Percentiles rank a stretch among this genome's conserved stretches.
phyloP scores from a whole-genome alignment of 2,888 invertebrate genomes.

The Drosophila imparisetae region DNA sequence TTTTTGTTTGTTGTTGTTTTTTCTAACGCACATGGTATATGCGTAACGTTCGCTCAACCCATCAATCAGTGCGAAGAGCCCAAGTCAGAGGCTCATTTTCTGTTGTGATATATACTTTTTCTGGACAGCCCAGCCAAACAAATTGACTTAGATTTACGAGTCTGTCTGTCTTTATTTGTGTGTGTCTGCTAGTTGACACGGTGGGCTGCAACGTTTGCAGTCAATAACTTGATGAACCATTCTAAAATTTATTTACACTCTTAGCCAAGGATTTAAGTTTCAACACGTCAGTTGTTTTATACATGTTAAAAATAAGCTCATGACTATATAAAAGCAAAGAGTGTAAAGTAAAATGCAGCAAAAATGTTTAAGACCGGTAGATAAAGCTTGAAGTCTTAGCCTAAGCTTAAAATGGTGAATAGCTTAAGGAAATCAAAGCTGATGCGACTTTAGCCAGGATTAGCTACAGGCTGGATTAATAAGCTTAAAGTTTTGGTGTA shows the following conservation, averaged over 20 bases:
- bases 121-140: conserved; percentile 43
- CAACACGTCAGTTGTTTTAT: not conserved
- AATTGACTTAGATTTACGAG: conserved; percentile 66
- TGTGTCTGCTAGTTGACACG: conserved; percentile 30
- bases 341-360: not conserved
- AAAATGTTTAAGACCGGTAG: not conserved
- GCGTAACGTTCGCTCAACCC: conserved; percentile 62
- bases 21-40: conserved; percentile 59
- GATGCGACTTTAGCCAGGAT: not conserved
- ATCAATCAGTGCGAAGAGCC: conserved; percentile 60
- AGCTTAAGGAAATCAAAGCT: not conserved
- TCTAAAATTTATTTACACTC: not conserved
- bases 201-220: conserved; percentile 8
- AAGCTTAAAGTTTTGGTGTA: not conserved
- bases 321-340: not conserved
- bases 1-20: conserved; percentile 17
- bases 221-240: conserved; percentile 11
- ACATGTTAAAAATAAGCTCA: not conserved
- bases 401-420: not conserved
- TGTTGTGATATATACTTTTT: conserved; percentile 52
- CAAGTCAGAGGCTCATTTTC: conserved; percentile 36
- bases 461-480: not conserved
- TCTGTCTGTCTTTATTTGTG: conserved; percentile 19
- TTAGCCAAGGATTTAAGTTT: not conserved
- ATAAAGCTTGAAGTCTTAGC: not conserved